Base-by-base conservation (phyloP, 1,140 invertebrate species). In the Drosophila mauritiana region DNA sequence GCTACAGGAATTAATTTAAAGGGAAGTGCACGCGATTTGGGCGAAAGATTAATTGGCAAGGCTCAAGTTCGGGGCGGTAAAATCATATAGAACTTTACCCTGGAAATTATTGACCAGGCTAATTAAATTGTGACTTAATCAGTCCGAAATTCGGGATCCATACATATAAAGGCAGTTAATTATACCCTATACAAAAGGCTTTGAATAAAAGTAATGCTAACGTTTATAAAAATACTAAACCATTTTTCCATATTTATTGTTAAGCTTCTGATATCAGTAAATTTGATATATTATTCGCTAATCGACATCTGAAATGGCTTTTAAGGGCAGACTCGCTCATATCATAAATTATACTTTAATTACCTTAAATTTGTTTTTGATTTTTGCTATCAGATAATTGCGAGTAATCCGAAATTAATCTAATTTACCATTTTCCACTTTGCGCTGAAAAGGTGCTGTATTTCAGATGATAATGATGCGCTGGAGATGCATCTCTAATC, bases 41-140 rank as follows among this genome's bases (percentile, higher is more conserved):
- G 63, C 42, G 27, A 20, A 70, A 56, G 67, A 70, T 69, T 70
- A 69, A 70, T 70, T 70, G 65, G 34, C 25, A n/a, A 15, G 27
- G 39, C 12, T 54, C 43, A 34, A 6, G 37, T 8, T 34, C 11
- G 54, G 49, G 40, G 39, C 25, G 34, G n/a, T 34, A 5, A 37
- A 69, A 69, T 70, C 51, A 70, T 70, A 70, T 56, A 56, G 42
- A 25, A 25, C 34, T 25, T 25, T 36, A 25, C 15, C 25, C 10
- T 27, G 37, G n/a, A 36, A 6, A 56, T 64, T n/a, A 13, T 34
- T 13, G 25, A 22, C 31, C 34, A 49, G 34, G 25, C 48, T 68
- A 69, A 67, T 69, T 54, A 69, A 67, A 56, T 56, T 15, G 40
- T 22, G 61, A 40, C 59, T 49, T 17, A 49, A 67, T 49, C 36